Evolutionary conservation across 1,140 invertebrate species (phyloP), one percentile per base, ranked within the genome.

Genomic region (Zophobas morio): DNA sequence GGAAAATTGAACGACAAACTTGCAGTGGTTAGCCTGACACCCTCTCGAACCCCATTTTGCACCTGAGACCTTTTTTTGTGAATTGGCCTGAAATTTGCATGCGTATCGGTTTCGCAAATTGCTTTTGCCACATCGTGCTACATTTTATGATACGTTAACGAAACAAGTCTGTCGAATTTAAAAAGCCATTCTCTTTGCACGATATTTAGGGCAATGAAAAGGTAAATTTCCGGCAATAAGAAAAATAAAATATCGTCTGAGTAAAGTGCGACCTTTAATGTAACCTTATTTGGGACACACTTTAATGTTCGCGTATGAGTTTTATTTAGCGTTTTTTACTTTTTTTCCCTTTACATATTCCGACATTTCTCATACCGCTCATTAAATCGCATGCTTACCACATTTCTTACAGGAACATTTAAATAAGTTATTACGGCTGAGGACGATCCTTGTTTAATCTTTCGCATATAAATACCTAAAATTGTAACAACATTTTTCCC

Each of bases 131-230:
- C 60, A 66, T 66, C 42, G 60, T 66, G 60, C 60, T 66, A 66
- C 60, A 66, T 66, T 66, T 66, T 66, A 39, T 57, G 54, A 57
- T 57, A 66, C 60, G 60, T 66, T 66, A 66, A 66, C 60, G 60
- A 66, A 66, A 66, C 60, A n/a, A 40, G 60, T 72, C 70, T 49
- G 70, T 72, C 70, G 46, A 53, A 54, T 72, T 54, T 72, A 72
- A 72, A 72, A 72, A 72, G 46, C 70, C 70, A 54, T 72, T 72
- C 70, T 72, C 70, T 72, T 72, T 72, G 51, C 51, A 51, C 51
- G 46, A 72, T 72, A 72, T 72, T 72, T 72, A 54, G 70, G 51
- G 70, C 70, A 72, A 72, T 72, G 70, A 72, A 72, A 72, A 72
- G 70, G 70, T 72, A 72, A 72, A 72, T 72, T 72, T 72, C 70